A percentile compares a stretch with the other conserved stretches of the same genome.
Evolutionary conservation across 2,888 invertebrate genomes (phyloP).

Genomic region (Melinaea menophilus): DNA sequence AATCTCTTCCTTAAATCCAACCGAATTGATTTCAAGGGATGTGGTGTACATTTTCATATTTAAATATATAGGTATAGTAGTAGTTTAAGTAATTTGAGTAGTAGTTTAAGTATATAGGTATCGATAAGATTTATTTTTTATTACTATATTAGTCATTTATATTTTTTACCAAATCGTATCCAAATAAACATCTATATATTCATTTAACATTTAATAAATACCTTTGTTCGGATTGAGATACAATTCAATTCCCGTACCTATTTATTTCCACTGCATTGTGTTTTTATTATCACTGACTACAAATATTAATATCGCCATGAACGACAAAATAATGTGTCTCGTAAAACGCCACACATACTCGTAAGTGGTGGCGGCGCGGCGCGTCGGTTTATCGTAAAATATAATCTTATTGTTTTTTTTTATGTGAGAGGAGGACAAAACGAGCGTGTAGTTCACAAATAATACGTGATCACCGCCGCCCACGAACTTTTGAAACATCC

Average conservation of each 20-base stretch:
- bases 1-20: conserved; percentile 14
- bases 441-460: no score
- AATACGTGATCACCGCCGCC: no score
- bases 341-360: conserved; percentile 5
- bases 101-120: not conserved
- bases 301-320: conserved; percentile 9
- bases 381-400: conserved; percentile 10
- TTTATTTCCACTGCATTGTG: not conserved
- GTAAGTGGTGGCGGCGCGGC: conserved; percentile 3
- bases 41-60: not conserved
- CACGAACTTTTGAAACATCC: no score
- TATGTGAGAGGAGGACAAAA: no score
- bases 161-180: not conserved
- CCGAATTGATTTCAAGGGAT: conserved; percentile 14
- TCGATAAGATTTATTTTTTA: not conserved
- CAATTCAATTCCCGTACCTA: not conserved
- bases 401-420: not conserved
- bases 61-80: not conserved
- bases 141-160: not conserved
- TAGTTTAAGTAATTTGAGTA: no score
- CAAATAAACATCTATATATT: not conserved
- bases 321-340: not conserved
- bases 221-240: not conserved
- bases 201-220: not conserved
- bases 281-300: conserved; percentile 2